Percentiles rank a stretch among this genome's conserved stretches.
Evolutionary conservation across 2,888 invertebrate species (phyloP).

Genomic region (Thymelicus sylvestris): DNA sequence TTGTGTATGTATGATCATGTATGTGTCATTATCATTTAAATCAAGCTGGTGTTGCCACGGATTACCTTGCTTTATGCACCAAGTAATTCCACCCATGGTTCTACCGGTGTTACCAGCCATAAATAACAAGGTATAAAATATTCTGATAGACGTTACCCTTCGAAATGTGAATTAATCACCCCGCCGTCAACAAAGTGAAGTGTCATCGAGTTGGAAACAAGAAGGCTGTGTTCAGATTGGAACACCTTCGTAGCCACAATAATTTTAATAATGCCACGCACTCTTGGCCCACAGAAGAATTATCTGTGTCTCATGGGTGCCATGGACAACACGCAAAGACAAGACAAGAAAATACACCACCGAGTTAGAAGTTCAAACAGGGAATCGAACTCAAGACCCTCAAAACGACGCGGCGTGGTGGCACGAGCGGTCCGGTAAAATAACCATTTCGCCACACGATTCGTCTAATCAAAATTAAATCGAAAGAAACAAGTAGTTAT

Average conservation of each 20-base stretch:
- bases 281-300: too few relatives aligned
- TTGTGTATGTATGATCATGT: background rate
- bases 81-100: constrained; percentile 31
- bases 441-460: too few relatives aligned
- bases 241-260: constrained; percentile 12
- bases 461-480: too few relatives aligned
- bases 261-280: too few relatives aligned
- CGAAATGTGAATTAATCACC: constrained; percentile 69
- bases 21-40: constrained; percentile 15
- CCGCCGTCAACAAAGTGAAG: constrained; percentile 68
- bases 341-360: too few relatives aligned
- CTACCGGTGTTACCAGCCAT: constrained; percentile 39
- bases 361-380: too few relatives aligned
- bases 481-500: too few relatives aligned
- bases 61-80: constrained; percentile 13
- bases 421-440: too few relatives aligned
- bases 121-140: constrained; percentile 53
- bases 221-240: constrained; percentile 35
- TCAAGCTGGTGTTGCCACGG: constrained; percentile 13
- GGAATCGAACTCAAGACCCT: too few relatives aligned
- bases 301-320: too few relatives aligned
- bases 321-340: too few relatives aligned
- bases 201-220: constrained; percentile 64
- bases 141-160: constrained; percentile 55
- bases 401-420: too few relatives aligned